phyloP scores from a whole-genome alignment of 2,113 vertebrate genomes.

The Gallinago jamesoni region DNA sequence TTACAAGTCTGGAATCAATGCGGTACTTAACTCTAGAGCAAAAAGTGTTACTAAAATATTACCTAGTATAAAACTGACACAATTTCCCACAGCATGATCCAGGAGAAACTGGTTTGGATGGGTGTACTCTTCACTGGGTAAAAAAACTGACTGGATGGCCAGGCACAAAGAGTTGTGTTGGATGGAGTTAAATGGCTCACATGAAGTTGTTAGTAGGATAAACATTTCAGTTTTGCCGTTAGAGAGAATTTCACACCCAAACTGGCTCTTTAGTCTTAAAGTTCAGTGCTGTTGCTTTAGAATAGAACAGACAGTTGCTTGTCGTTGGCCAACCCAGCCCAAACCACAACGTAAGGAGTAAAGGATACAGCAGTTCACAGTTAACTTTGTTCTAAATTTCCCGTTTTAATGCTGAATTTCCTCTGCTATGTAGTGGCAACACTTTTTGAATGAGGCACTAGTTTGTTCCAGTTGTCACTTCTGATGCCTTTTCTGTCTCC shows the following conservation, averaged over 20 bases:
- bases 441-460: not conserved
- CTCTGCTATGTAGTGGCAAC: rapidly evolving
- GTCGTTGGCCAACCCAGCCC: no score
- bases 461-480: constrained; percentile 6
- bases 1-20: not conserved
- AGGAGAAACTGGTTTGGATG: not conserved
- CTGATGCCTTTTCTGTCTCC: not conserved
- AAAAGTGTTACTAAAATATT: not conserved
- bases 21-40: not conserved
- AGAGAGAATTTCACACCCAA: not conserved
- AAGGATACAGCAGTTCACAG: not conserved
- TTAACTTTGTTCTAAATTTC: not conserved
- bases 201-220: not conserved
- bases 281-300: not conserved
- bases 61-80: not conserved
- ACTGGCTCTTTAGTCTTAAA: not conserved
- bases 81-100: not conserved
- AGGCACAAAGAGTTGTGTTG: not conserved
- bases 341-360: not conserved
- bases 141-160: not conserved
- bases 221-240: not conserved
- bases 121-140: not conserved
- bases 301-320: not conserved
- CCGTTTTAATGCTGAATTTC: not conserved
- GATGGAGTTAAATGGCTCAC: not conserved